Conservation (phyloP, 2,113 vertebrate species). For the Tragelaphus buxtoni region DNA sequence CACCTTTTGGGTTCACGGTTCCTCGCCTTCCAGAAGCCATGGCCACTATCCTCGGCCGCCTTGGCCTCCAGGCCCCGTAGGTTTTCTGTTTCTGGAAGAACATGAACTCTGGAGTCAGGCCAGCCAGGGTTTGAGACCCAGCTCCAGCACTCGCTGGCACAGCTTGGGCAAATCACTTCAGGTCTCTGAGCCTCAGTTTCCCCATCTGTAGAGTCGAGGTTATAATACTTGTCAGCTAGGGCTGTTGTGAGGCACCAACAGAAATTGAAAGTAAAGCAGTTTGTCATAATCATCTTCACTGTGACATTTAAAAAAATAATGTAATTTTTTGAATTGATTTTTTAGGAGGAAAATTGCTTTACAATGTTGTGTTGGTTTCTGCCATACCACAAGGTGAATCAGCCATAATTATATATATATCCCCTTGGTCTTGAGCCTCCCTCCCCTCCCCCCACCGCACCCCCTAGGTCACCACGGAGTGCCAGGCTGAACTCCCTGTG, state of each 20-base stretch:
- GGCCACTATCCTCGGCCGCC: accelerated
- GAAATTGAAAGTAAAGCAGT: not conserved
- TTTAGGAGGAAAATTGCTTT: not conserved
- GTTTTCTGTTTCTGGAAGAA: not conserved
- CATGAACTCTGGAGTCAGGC: not conserved
- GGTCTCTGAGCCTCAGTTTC: not conserved
- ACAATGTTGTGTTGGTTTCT: not conserved
- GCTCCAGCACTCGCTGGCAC: not conserved
- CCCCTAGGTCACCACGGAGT: not conserved
- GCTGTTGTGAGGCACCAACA: not conserved
- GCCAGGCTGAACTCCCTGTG: not conserved
- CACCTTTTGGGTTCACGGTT: not conserved
- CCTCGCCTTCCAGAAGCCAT: not conserved
- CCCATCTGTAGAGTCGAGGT: not conserved
- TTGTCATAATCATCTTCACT: not conserved
- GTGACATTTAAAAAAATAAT: not conserved
- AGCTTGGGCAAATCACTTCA: not conserved
- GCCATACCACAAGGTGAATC: not conserved
- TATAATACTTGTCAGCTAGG: not conserved
- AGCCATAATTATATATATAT: not conserved
- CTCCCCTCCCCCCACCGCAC: accelerated
- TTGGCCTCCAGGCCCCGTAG: not conserved
- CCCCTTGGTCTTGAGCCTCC: not conserved
- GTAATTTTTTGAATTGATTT: not conserved
- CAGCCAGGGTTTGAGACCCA: not conserved